A percentile compares a stretch with the other conserved stretches of the same genome.
Evolutionary conservation across 2,888 invertebrate species (phyloP).

Genomic region (Cactoblastis cactorum): DNA sequence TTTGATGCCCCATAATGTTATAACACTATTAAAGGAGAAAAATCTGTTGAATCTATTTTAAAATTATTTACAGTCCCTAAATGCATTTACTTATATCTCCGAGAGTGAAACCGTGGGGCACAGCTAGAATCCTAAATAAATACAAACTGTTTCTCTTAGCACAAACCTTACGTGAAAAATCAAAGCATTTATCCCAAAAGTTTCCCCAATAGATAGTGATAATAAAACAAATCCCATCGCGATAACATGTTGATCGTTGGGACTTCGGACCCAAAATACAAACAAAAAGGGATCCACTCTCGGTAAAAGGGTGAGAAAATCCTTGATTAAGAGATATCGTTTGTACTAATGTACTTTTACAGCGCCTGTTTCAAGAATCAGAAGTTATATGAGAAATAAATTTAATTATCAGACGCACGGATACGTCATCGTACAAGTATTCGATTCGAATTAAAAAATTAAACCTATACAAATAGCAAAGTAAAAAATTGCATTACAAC

Average conservation of each 20-base stretch:
- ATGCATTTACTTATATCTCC: too few relatives aligned
- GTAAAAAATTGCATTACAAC: too few relatives aligned
- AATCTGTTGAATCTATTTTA: too few relatives aligned
- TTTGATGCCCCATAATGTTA: too few relatives aligned
- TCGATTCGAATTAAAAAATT: too few relatives aligned
- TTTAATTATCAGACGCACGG: too few relatives aligned
- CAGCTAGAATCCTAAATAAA: too few relatives aligned
- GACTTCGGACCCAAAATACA: background rate
- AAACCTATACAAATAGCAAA: too few relatives aligned
- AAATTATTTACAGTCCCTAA: too few relatives aligned
- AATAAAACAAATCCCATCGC: background rate
- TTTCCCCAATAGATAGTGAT: background rate
- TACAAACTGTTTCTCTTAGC: background rate
- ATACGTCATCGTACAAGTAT: too few relatives aligned
- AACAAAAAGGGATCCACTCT: background rate
- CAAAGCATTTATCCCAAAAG: background rate
- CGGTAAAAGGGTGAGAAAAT: background rate
- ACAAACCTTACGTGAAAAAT: background rate
- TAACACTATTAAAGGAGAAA: too few relatives aligned
- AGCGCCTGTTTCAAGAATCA: background rate
- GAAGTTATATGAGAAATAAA: background rate
- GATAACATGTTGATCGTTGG: background rate
- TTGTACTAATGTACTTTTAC: slow-evolving; percentile 1
- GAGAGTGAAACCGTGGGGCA: too few relatives aligned
- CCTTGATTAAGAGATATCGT: slow-evolving; percentile 5